phyloP scores from a whole-genome alignment of 2,888 invertebrate genomes.

The Lasioglossum vierecki region DNA sequence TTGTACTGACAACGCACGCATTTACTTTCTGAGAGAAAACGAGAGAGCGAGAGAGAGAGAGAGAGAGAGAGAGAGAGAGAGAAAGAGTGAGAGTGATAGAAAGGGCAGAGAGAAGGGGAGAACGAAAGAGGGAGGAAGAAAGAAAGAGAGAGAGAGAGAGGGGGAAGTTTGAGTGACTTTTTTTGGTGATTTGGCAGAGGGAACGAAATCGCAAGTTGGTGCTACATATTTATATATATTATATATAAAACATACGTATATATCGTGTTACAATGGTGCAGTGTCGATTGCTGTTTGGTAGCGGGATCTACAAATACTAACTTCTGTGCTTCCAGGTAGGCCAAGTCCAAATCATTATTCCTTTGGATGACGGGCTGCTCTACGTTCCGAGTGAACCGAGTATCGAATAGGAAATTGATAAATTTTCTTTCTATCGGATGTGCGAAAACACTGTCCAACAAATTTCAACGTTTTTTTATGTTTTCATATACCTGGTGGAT shows the following conservation, averaged over 20 bases:
- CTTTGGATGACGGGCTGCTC: constrained; percentile 65
- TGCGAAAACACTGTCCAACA: too few species aligned
- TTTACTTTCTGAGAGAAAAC: constrained; percentile 4
- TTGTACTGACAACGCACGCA: constrained; percentile 31
- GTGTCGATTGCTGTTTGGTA: constrained; percentile 84
- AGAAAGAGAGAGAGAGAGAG: constrained; percentile 29
- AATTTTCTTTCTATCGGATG: background rate
- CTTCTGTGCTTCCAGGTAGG: constrained; percentile 84
- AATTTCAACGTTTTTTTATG: too few species aligned
- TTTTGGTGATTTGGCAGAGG: constrained; percentile 81
- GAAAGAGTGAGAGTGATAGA: constrained; percentile 33
- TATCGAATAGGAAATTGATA: background rate
- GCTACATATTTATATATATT: constrained; percentile 72
- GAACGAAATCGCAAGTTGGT: constrained; percentile 80
- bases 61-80: constrained; percentile 30
- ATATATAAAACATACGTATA: constrained; percentile 68
- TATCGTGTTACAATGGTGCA: constrained; percentile 82
- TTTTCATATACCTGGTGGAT: too few species aligned
- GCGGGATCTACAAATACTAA: constrained; percentile 84
- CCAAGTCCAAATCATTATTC: constrained; percentile 84
- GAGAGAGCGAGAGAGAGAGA: constrained; percentile 34
- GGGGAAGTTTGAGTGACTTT: constrained; percentile 71
- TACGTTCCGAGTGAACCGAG: constrained; percentile 53
- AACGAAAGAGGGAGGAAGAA: constrained; percentile 39
- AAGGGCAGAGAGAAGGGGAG: constrained; percentile 23